A percentile compares a stretch with the other conserved stretches of the same genome.
Evolutionary conservation across 2,888 invertebrate species (phyloP).

Genomic region (Venusia cambrica): DNA sequence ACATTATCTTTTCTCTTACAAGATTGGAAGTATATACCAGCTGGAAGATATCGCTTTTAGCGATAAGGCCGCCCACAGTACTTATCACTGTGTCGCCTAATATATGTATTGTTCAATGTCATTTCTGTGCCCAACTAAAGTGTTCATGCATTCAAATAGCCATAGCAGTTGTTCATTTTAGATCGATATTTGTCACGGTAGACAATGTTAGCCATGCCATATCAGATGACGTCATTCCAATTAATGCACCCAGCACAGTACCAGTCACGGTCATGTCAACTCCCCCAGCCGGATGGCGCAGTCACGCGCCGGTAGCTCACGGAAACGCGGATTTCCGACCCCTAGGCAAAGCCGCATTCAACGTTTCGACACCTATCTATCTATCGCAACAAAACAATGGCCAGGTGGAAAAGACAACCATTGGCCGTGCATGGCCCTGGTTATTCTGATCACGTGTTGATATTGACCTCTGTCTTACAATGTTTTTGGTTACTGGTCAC

Average conservation of each 20-base stretch:
- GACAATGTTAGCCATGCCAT: too few relatives aligned
- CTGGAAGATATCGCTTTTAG: too few relatives aligned
- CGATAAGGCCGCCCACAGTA: too few relatives aligned
- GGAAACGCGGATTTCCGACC: slow-evolving; percentile 73
- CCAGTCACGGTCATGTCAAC: slow-evolving; percentile 53
- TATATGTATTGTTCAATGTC: too few relatives aligned
- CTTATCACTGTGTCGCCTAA: too few relatives aligned
- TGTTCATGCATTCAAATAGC: too few relatives aligned
- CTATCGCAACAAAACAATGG: slow-evolving; percentile 17
- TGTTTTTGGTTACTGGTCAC: too few relatives aligned
- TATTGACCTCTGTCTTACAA: slow-evolving; percentile 21
- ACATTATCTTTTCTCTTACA: too few relatives aligned
- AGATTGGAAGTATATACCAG: too few relatives aligned
- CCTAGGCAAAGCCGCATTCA: slow-evolving; percentile 33
- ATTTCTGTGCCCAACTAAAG: too few relatives aligned
- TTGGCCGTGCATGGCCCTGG: slow-evolving; percentile 16
- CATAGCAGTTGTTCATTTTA: too few relatives aligned
- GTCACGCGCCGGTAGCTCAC: slow-evolving; percentile 63
- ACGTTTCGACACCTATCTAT: slow-evolving; percentile 28
- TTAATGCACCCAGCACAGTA: slow-evolving; percentile 36
- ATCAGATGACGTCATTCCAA: slow-evolving; percentile 44
- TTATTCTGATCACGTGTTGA: slow-evolving; percentile 20
- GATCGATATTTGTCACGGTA: too few relatives aligned
- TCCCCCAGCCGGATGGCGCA: slow-evolving; percentile 62
- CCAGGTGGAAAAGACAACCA: slow-evolving; percentile 20